Evolutionary conservation across 2,797 vertebrate species (phyloP), one percentile per base, ranked within the genome.

Genomic region (Octomys mimax): DNA sequence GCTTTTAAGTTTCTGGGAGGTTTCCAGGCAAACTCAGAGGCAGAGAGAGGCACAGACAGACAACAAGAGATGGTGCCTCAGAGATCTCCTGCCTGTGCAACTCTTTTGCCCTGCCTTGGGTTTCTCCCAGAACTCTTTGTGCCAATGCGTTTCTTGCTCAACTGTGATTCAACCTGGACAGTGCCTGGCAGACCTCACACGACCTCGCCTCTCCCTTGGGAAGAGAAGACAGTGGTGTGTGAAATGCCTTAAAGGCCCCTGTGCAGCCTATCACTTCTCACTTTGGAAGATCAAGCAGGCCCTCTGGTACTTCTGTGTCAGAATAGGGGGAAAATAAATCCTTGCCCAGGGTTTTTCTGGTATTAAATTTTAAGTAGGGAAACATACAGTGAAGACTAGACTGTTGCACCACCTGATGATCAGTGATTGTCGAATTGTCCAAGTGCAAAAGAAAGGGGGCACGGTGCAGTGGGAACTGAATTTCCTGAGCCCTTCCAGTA

Each of bases 281-380:
- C 66, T 92, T 59, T 57, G 70, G 87, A 94, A 26, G 10, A 13
- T 84, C n/a, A 80, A 39, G 78, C 46, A 87, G 14, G 18, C 13
- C 46, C 46, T 75, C 57, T 57, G 54, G 68, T 49, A 36, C 46
- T 33, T 90, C n/a, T 59, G 5, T 79, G 66, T 96, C 78, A 75
- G 64, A 77, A 75, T 86, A 57, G 19, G 8, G 61, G 73, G 8
- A 5, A 92, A 84, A n/a, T 84, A 79, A 92, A 68, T 87, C 62
- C 36, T 93, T 21, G 66, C 33, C 68, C 83, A 54, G 8, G 5
- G 36, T n/a, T 33, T 84, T 39, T 92, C 12, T 2, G 39, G 13
- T 77, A 33, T 89, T 95, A 87, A 31, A 77, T 78, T 92, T 90
- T 91, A 93, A 75, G 46, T n/a, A 88, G 81, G 42, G 73, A 96